A percentile compares a stretch with the other conserved stretches of the same genome.
Evolutionary conservation across 1,140 invertebrate genomes (phyloP).

Genomic region (Penaeus indicus): DNA sequence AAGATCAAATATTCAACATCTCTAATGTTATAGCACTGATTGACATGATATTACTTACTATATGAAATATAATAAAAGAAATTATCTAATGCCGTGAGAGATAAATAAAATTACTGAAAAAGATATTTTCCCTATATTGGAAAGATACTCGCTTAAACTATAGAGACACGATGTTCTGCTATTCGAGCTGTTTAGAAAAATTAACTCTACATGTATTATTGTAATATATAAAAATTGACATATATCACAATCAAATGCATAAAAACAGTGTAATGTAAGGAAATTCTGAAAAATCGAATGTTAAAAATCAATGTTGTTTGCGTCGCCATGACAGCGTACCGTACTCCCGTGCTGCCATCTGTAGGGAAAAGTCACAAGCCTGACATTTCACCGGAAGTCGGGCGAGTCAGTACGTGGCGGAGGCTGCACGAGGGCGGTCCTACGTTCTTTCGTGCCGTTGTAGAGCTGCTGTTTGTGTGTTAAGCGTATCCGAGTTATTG

Average conservation of each 20-base stretch:
- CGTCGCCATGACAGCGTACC: constrained; percentile 33
- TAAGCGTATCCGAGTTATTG: neutral
- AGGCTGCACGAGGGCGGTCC: neutral
- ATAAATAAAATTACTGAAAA: no score
- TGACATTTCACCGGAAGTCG: constrained; percentile 48
- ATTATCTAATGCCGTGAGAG: no score
- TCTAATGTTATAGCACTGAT: no score
- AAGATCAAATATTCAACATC: no score
- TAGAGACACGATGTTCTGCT: no score
- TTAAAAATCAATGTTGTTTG: neutral
- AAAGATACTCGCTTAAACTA: no score
- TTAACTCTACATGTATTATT: no score
- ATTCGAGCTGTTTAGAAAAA: no score
- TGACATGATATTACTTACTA: no score
- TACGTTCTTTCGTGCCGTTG: neutral
- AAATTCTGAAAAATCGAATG: neutral
- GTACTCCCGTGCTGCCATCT: constrained; percentile 51
- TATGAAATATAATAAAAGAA: no score
- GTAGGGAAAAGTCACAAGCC: neutral
- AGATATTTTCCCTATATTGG: no score
- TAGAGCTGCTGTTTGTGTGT: no score
- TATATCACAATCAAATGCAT: neutral
- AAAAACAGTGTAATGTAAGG: neutral
- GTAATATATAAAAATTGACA: neutral
- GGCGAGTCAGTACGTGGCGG: constrained; percentile 59